These are phyloP conservation scores for Falco concolor DNA, from an alignment of 2,797 vertebrate species.

Conservation along the genomic window DNA sequence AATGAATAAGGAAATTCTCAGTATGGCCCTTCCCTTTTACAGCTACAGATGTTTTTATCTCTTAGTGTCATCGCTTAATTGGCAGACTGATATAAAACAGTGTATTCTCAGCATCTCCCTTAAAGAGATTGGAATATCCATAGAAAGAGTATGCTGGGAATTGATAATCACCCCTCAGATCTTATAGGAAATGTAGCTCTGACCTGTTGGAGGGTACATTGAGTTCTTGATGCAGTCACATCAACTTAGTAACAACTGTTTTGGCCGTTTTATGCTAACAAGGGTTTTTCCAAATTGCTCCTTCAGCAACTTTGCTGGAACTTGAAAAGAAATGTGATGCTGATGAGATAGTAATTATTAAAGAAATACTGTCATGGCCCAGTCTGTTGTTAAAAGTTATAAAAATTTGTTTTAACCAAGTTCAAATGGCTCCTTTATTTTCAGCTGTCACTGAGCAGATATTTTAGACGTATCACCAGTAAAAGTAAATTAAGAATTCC, in stretches of 20 bases:
- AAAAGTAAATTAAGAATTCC: not conserved
- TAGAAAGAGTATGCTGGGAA: not conserved
- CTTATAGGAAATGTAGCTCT: not conserved
- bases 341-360: not conserved
- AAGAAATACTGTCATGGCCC: not conserved
- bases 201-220: not conserved
- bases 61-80: not conserved
- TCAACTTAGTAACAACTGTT: not conserved
- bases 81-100: not conserved
- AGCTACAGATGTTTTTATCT: accelerated
- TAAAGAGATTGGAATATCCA: not conserved
- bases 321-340: not conserved
- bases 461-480: not conserved
- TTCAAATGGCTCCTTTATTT: not conserved
- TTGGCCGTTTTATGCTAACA: not conserved
- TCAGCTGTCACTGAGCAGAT: not conserved
- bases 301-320: not conserved
- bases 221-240: not conserved
- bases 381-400: not conserved
- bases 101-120: not conserved
- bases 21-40: not conserved
- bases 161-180: not conserved
- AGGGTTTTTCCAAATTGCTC: not conserved
- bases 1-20: not conserved
- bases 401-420: not conserved